Evolutionary conservation across 2,113 vertebrate genomes (phyloP), one percentile per base, ranked within the genome.

Genomic region (Ctenodactylus gundi): DNA sequence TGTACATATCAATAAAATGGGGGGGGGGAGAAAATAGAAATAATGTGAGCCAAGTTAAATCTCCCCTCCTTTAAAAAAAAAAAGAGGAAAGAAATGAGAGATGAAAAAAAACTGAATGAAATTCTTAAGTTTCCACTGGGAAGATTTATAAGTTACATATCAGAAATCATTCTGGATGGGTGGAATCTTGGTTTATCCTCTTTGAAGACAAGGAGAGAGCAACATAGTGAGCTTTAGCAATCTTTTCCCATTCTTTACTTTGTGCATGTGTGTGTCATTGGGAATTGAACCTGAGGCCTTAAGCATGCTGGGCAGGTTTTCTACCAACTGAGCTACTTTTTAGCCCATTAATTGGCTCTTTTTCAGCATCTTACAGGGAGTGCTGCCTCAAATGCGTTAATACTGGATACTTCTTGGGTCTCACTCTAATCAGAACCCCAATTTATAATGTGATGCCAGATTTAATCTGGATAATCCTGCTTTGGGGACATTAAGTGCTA

Each of bases 131-230:
- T 82, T 17, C 46, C 23, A 70, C 1, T 68, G 36, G 64, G 49
- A 23, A 84, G 36, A 27, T 82, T 72, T 96, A n/a, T 70, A 95
- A 94, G 27, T 89, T 89, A 60, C 31, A 57, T 70, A 78, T 65
- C 55, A 83, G n/a, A 90, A 85, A 85, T 67, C 68, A 41, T 58
- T 77, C 14, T 67, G 18, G 53, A 44, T 49, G 53, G 36, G 6
- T 92, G 14, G 49, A 87, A 85, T 84, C 44, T 5, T 7, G 7
- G 31, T 23, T 76, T 36, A 15, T 91, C 23, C 3, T 58, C 60
- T 85, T 67, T 81, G 25, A 87, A 84, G 53, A 58, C 10, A 77
- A 60, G 18, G 23, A 82, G 17, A 89, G 41, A 87, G n/a, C n/a
- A 49, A 58, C 20, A 44, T 17, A 83, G 57, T 64, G 31, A 62